Percentiles rank a stretch among this genome's conserved stretches.
Evolutionary conservation across 2,797 vertebrate genomes (phyloP).

Genomic region (Spinus pinus): DNA sequence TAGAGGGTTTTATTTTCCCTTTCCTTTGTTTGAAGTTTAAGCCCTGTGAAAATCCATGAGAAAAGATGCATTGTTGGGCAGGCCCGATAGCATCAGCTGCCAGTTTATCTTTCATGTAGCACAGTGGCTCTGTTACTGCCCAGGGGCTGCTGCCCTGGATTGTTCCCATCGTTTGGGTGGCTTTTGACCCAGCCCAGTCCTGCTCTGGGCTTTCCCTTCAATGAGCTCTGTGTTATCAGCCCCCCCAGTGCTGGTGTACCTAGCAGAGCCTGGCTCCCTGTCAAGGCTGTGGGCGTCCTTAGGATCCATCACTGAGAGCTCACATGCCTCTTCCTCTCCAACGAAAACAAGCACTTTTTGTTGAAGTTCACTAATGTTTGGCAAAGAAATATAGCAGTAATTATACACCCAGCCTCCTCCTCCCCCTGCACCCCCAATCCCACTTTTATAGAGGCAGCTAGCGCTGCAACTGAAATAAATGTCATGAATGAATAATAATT

Average conservation of each 20-base stretch:
- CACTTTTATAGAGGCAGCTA: constrained; percentile 63
- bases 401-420: constrained; percentile 64
- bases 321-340: constrained; percentile 75
- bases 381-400: constrained; percentile 74
- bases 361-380: constrained; percentile 79
- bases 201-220: constrained; percentile 64
- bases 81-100: constrained; percentile 41
- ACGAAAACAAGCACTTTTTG: constrained; percentile 81
- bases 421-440: not conserved
- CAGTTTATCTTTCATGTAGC: constrained; percentile 54
- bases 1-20: constrained; percentile 3
- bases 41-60: constrained; percentile 32
- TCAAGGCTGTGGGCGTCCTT: constrained; percentile 73
- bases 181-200: constrained; percentile 64
- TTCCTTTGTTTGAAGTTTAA: constrained; percentile 46
- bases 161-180: constrained; percentile 77
- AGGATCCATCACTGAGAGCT: constrained; percentile 70
- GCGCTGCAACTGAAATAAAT: constrained; percentile 71
- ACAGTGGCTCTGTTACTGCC: constrained; percentile 70
- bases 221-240: constrained; percentile 76
- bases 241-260: constrained; percentile 54
- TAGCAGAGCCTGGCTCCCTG: constrained; percentile 61
- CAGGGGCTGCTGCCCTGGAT: constrained; percentile 63
- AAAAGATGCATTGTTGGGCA: constrained; percentile 44
- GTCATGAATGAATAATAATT: constrained; percentile 78